A percentile compares a stretch with the other conserved stretches of the same genome.
These are phyloP conservation scores for Acanthochromis polyacanthus DNA, from an alignment of 2,113 vertebrate genomes.

Conservation along the genomic window DNA sequence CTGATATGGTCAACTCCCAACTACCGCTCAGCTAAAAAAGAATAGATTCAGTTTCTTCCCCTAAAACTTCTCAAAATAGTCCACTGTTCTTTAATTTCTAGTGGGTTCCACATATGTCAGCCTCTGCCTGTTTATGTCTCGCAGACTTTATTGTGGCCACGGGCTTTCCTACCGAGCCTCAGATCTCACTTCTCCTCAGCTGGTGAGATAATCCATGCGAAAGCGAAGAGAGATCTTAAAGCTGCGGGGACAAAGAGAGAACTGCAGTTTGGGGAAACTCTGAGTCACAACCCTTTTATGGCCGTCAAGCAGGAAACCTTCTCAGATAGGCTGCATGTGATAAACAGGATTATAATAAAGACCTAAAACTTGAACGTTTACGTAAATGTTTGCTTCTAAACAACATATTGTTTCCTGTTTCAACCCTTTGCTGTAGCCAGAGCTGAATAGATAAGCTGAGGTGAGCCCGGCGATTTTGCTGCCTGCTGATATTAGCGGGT, in stretches of 20 bases:
- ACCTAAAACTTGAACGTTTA: background rate
- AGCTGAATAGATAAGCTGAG: background rate
- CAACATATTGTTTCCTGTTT: background rate
- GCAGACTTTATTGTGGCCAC: slow-evolving; percentile 49
- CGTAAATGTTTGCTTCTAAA: background rate
- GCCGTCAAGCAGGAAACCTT: background rate
- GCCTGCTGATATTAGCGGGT: slow-evolving; percentile 22
- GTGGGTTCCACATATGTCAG: slow-evolving; percentile 36
- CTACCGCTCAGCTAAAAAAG: slow-evolving; percentile 18
- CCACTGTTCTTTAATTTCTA: slow-evolving; percentile 41
- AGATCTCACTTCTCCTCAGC: slow-evolving; percentile 39
- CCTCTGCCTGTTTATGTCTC: slow-evolving; percentile 19
- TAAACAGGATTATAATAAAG: background rate
- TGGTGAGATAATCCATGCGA: slow-evolving; percentile 26
- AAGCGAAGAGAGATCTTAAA: slow-evolving; percentile 21
- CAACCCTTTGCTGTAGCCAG: slow-evolving; percentile 3
- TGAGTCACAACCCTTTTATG: slow-evolving; percentile 36
- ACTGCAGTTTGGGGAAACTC: slow-evolving; percentile 16
- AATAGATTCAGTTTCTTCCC: slow-evolving; percentile 42
- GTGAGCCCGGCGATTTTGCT: slow-evolving; percentile 19
- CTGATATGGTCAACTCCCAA: background rate
- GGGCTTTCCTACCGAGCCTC: slow-evolving; percentile 41
- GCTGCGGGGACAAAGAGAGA: slow-evolving; percentile 14
- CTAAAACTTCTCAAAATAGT: slow-evolving; percentile 47
- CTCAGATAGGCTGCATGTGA: background rate